These are phyloP conservation scores for Nasalis larvatus DNA, from an alignment of 2,113 vertebrate genomes.

Conservation along the genomic window DNA sequence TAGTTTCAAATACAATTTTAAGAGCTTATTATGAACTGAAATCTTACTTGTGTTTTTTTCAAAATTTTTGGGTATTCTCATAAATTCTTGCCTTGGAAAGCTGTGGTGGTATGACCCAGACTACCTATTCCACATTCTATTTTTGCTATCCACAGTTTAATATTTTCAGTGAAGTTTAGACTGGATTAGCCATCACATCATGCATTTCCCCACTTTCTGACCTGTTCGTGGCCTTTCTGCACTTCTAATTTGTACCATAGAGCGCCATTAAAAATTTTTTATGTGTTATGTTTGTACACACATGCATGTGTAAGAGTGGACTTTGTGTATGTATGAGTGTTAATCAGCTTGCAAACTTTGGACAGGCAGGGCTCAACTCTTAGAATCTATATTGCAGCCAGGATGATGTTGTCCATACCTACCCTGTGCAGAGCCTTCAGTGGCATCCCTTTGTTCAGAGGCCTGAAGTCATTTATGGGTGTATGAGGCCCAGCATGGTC, in stretches of 20 bases:
- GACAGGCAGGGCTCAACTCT: not conserved
- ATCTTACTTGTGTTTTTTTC: not conserved
- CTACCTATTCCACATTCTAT: not conserved
- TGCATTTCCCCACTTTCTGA: not conserved
- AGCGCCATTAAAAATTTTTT: not conserved
- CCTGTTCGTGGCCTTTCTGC: not conserved
- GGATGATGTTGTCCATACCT: not conserved
- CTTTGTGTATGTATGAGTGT: not conserved
- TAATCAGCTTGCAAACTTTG: not conserved
- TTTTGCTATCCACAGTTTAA: not conserved
- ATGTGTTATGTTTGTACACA: not conserved
- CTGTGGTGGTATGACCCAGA: not conserved
- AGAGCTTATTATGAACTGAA: slow-evolving; percentile 26
- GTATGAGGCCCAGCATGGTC: not conserved
- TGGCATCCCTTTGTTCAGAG: not conserved
- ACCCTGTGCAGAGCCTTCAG: not conserved
- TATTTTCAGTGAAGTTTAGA: not conserved
- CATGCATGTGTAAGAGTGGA: not conserved
- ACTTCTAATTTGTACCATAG: not conserved
- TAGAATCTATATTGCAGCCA: not conserved
- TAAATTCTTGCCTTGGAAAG: not conserved
- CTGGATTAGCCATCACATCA: not conserved
- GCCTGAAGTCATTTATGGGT: not conserved
- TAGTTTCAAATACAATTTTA: slow-evolving; percentile 17
- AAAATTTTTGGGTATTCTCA: not conserved